Evolutionary conservation across 2,113 vertebrate genomes (phyloP).

Genomic region (Phalacrocorax carbo): DNA sequence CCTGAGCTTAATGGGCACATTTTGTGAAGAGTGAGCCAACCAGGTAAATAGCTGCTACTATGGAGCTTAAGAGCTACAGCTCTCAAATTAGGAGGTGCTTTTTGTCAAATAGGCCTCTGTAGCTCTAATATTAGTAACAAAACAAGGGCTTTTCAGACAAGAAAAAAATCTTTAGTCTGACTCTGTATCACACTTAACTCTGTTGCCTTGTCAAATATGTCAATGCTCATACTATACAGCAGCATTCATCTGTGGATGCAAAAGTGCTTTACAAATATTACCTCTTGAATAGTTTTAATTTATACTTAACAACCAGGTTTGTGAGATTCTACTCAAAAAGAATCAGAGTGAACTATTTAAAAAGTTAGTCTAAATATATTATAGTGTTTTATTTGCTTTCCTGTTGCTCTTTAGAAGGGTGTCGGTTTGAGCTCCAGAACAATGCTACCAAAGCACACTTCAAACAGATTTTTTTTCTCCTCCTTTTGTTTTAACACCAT

Average conservation of each 20-base stretch:
- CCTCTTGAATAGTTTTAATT: conserved; percentile 57
- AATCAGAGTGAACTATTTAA: conserved; percentile 18
- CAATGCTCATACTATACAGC: conserved; percentile 48
- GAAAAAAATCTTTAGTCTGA: conserved; percentile 64
- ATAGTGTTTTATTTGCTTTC: conserved; percentile 41
- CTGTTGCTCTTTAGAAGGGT: background rate
- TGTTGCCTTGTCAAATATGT: conserved; percentile 69
- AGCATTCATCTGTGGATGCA: conserved; percentile 45
- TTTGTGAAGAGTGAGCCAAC: conserved; percentile 68
- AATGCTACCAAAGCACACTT: background rate
- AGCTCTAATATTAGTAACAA: conserved; percentile 70
- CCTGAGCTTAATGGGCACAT: conserved; percentile 63
- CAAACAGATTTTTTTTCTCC: background rate
- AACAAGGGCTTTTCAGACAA: conserved; percentile 68
- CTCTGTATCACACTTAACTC: conserved; percentile 64
- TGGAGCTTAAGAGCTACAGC: conserved; percentile 68
- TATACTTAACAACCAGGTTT: conserved; percentile 22
- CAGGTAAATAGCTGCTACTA: conserved; percentile 69
- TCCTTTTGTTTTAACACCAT: background rate
- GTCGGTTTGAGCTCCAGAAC: background rate
- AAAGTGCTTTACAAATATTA: conserved; percentile 55
- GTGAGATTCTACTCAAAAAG: conserved; percentile 25
- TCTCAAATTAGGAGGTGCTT: conserved; percentile 70
- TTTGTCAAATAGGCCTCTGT: conserved; percentile 65
- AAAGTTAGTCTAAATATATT: conserved; percentile 54